phyloP scores from a whole-genome alignment of 1,140 invertebrate species.

The Zaprionus nigranus region DNA sequence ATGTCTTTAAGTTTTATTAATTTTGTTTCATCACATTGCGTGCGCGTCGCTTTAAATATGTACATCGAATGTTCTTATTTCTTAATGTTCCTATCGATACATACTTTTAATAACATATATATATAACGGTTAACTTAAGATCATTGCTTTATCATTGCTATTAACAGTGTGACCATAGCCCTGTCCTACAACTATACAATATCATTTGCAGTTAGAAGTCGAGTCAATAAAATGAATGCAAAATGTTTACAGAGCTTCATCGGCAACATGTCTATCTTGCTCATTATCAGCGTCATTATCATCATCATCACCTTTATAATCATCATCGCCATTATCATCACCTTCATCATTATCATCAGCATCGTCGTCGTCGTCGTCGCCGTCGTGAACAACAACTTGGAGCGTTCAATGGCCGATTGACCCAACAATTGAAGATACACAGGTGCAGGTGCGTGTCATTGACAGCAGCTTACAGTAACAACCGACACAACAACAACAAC shows the following conservation, averaged over 20 bases:
- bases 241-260: not conserved
- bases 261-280: not conserved
- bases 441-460: slow-evolving; percentile 69
- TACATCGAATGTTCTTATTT: too few relatives aligned
- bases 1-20: too few relatives aligned
- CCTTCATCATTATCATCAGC: not conserved
- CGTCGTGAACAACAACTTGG: not conserved
- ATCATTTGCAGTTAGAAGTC: not conserved
- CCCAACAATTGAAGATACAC: slow-evolving; percentile 68
- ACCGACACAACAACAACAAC: slow-evolving; percentile 21
- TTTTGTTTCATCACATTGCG: too few relatives aligned
- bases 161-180: too few relatives aligned
- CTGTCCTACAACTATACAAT: not conserved
- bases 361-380: not conserved
- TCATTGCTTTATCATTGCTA: too few relatives aligned
- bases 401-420: slow-evolving; percentile 67
- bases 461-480: slow-evolving; percentile 62
- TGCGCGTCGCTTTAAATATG: too few relatives aligned
- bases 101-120: too few relatives aligned
- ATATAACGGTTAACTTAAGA: too few relatives aligned
- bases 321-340: slow-evolving; percentile 1
- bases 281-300: not conserved
- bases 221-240: not conserved
- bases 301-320: not conserved
- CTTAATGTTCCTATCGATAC: too few relatives aligned